Evolutionary conservation across 2,797 vertebrate genomes (phyloP).

Genomic region (Cuculus canorus): DNA sequence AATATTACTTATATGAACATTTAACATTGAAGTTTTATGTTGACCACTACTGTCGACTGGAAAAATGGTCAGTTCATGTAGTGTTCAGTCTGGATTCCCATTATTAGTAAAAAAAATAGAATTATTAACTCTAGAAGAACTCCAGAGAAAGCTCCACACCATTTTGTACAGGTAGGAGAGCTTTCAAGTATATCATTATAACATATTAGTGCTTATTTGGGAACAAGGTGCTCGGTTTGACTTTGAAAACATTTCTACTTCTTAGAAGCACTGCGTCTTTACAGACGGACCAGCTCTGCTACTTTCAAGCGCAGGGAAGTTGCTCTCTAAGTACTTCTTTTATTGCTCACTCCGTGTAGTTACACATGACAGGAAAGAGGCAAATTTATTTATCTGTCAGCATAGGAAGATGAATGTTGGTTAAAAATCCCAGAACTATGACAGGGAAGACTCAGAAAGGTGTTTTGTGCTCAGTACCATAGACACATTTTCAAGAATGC

Average conservation of each 20-base stretch:
- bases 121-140: neutral
- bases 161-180: neutral
- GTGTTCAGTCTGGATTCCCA: neutral
- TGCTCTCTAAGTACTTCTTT: neutral
- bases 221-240: neutral
- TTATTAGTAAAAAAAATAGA: neutral
- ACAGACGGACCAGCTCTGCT: neutral
- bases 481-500: neutral
- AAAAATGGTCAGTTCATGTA: neutral
- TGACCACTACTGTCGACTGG: neutral
- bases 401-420: neutral
- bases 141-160: neutral
- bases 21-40: neutral
- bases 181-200: neutral
- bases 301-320: neutral
- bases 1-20: neutral
- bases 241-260: neutral
- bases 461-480: neutral
- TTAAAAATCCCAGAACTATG: neutral
- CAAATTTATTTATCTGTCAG: neutral
- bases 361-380: neutral
- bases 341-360: neutral
- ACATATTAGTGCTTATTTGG: neutral
- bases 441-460: neutral
- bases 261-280: neutral